Conservation (phyloP, 2,113 vertebrate species). For the Atherinomorus stipes region DNA sequence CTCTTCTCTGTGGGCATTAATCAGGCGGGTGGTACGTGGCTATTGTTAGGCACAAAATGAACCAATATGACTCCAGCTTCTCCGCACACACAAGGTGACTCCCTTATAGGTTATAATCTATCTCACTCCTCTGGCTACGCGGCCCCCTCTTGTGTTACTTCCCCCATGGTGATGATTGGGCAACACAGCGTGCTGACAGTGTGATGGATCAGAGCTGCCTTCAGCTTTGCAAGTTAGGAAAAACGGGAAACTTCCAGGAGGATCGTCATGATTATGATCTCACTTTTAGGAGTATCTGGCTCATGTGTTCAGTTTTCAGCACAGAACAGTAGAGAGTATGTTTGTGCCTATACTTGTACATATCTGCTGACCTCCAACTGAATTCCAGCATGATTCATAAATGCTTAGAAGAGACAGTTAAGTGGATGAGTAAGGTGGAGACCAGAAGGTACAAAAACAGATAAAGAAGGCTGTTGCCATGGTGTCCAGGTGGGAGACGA, state of each 20-base stretch:
- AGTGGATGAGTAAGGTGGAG: conserved; percentile 26
- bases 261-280: conserved; percentile 12
- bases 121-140: conserved; percentile 23
- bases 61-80: conserved; percentile 24
- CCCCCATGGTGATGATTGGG: conserved; percentile 4
- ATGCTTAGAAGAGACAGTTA: conserved; percentile 40
- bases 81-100: conserved; percentile 41
- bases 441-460: conserved; percentile 24
- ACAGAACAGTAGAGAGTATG: neutral
- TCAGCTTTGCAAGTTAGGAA: conserved; percentile 1
- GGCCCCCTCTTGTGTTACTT: neutral
- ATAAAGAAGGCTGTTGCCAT: conserved; percentile 60
- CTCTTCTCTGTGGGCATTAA: conserved; percentile 52
- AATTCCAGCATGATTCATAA: conserved; percentile 47
- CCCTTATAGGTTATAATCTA: conserved; percentile 38
- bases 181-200: conserved; percentile 21
- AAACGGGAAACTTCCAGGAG: conserved; percentile 24
- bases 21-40: conserved; percentile 43
- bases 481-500: conserved; percentile 19
- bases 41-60: conserved; percentile 60
- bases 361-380: conserved; percentile 18
- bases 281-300: neutral
- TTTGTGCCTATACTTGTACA: conserved; percentile 3
- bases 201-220: conserved; percentile 51
- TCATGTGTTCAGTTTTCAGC: neutral